Evolutionary conservation across 2,113 vertebrate genomes (phyloP).

Genomic region (Myanophis thanlyinensis): DNA sequence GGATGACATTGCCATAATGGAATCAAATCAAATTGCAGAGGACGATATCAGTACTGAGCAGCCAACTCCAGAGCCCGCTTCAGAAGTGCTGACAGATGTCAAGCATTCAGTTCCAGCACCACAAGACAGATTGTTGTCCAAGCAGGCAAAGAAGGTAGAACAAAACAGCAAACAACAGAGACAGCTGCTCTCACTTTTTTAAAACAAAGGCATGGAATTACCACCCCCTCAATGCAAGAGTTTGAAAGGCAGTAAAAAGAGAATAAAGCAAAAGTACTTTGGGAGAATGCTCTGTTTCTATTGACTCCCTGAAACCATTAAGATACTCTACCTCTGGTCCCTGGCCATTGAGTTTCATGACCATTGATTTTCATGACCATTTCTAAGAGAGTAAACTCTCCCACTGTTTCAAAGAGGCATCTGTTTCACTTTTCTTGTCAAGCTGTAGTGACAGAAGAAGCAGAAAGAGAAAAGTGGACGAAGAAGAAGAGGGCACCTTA

Average conservation of each 20-base stretch:
- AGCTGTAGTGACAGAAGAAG: background rate
- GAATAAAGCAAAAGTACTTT: background rate
- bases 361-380: background rate
- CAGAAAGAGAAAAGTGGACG: background rate
- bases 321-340: background rate
- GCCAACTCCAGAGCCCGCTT: background rate
- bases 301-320: background rate
- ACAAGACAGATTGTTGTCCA: background rate
- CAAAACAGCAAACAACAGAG: background rate
- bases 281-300: background rate
- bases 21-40: background rate
- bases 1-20: background rate
- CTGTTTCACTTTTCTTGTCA: background rate
- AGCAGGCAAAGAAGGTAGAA: background rate
- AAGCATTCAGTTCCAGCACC: background rate
- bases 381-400: background rate
- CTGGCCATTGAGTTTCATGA: background rate
- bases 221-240: background rate
- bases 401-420: background rate
- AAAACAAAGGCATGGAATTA: background rate
- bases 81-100: background rate
- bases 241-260: background rate
- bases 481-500: background rate
- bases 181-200: background rate
- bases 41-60: background rate